phyloP scores from a whole-genome alignment of 2,113 vertebrate species.

The Limnothrissa miodon region DNA sequence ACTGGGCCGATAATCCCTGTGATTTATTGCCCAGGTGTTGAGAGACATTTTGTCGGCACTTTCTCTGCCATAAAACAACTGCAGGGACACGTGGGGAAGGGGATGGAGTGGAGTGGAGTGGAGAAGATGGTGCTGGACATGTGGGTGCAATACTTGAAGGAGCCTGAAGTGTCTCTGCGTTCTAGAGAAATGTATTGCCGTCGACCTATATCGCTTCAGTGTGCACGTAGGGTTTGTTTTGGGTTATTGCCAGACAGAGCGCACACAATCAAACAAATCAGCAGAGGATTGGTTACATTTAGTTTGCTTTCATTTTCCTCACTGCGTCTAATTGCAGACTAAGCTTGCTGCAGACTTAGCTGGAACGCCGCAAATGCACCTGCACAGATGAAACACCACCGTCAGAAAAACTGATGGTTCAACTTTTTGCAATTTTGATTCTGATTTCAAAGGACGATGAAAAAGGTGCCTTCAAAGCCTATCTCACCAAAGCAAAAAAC shows the following conservation, averaged over 20 bases:
- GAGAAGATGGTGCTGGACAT: slow-evolving; percentile 20
- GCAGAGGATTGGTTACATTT: background rate
- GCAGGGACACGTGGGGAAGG: slow-evolving; percentile 17
- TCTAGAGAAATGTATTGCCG: background rate
- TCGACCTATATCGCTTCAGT: background rate
- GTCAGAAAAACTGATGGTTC: background rate
- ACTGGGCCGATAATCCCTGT: slow-evolving; percentile 34
- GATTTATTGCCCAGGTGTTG: slow-evolving; percentile 53
- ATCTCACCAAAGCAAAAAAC: background rate
- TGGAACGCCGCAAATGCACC: background rate
- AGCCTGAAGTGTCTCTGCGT: background rate
- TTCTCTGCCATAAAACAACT: slow-evolving; percentile 39
- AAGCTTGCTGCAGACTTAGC: background rate
- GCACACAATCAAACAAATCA: background rate
- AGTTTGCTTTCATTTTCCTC: background rate
- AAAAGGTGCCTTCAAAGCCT: background rate
- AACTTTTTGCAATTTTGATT: background rate
- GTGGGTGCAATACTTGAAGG: background rate
- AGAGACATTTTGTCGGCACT: slow-evolving; percentile 35
- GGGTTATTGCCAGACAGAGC: background rate
- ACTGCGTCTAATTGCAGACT: background rate
- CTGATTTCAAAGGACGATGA: background rate
- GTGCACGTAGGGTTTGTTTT: background rate
- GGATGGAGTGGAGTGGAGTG: background rate
- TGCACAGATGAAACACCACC: slow-evolving; percentile 5